phyloP scores from a whole-genome alignment of 2,797 vertebrate species.

The Huso huso region DNA sequence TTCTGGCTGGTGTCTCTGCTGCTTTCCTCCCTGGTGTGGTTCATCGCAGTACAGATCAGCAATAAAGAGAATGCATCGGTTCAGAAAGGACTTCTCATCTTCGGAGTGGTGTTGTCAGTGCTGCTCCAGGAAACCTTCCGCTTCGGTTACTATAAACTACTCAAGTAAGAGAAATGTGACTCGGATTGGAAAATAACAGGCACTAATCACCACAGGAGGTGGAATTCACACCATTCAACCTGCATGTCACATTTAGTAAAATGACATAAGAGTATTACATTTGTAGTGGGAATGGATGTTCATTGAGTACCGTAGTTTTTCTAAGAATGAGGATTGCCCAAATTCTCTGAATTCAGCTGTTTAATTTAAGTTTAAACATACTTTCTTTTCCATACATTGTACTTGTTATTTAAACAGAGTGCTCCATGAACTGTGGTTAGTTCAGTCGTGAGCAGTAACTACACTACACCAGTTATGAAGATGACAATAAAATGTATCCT shows the following conservation, averaged over 20 bases:
- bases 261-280: background rate
- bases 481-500: too few relatives aligned
- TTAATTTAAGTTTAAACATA: too few relatives aligned
- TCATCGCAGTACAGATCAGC: slow-evolving; percentile 58
- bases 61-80: slow-evolving; percentile 46
- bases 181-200: slow-evolving; percentile 8
- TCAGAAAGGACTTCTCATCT: slow-evolving; percentile 66
- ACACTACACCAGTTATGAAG: too few relatives aligned
- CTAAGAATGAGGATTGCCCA: background rate
- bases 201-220: too few relatives aligned
- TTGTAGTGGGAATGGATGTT: background rate
- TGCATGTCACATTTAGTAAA: background rate
- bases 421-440: slow-evolving; percentile 14
- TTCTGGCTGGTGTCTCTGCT: slow-evolving; percentile 67
- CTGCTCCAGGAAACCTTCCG: slow-evolving; percentile 62
- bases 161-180: slow-evolving; percentile 55
- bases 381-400: background rate
- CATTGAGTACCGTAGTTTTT: background rate
- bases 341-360: background rate
- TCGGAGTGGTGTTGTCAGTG: slow-evolving; percentile 62
- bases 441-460: background rate
- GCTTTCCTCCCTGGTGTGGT: slow-evolving; percentile 64
- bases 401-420: slow-evolving; percentile 9
- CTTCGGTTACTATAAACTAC: slow-evolving; percentile 59
- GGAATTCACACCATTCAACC: too few relatives aligned